Percentiles rank a stretch among this genome's conserved stretches.
Conservation (phyloP, 1,140 invertebrate species). For the Plectrocnemia conspersa region DNA sequence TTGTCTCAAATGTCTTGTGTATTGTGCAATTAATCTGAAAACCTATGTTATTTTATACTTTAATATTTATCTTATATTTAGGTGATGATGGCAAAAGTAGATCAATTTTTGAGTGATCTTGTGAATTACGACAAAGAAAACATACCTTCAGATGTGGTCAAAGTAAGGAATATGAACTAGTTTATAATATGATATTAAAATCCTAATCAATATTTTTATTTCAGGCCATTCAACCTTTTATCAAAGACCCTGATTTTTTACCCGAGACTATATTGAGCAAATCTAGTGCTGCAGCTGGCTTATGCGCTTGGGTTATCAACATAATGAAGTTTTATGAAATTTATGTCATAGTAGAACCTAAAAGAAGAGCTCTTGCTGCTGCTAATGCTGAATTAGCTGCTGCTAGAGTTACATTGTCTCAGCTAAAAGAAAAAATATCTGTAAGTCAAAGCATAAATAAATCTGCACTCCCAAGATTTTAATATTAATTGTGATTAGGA, state of each 20-base stretch:
- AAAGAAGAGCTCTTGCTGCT: constrained; percentile 72
- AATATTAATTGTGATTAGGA: too few species aligned
- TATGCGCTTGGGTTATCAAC: constrained; percentile 93
- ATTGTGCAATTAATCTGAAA: too few species aligned
- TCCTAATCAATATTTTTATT: constrained; percentile 4
- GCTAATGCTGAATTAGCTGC: constrained; percentile 79
- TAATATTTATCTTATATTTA: constrained; percentile 27
- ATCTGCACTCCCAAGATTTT: too few species aligned
- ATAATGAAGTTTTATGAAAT: constrained; percentile 89
- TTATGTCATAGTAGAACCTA: constrained; percentile 88
- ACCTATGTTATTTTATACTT: too few species aligned
- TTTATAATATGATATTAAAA: constrained; percentile 2
- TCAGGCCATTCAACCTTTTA: constrained; percentile 40
- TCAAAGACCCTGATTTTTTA: constrained; percentile 71
- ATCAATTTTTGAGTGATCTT: constrained; percentile 80
- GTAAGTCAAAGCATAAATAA: too few species aligned
- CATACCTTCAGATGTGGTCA: constrained; percentile 83
- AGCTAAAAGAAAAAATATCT: constrained; percentile 52
- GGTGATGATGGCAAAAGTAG: constrained; percentile 59
- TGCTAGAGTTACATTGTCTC: constrained; percentile 71
- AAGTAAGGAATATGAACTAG: constrained; percentile 46
- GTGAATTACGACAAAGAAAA: constrained; percentile 93
- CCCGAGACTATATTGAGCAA: constrained; percentile 80
- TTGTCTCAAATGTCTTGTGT: too few species aligned
- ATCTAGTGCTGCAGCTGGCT: constrained; percentile 82